Evolutionary conservation across 2,113 vertebrate genomes (phyloP), one percentile per base, ranked within the genome.

Genomic region (Salvelinus alpinus): DNA sequence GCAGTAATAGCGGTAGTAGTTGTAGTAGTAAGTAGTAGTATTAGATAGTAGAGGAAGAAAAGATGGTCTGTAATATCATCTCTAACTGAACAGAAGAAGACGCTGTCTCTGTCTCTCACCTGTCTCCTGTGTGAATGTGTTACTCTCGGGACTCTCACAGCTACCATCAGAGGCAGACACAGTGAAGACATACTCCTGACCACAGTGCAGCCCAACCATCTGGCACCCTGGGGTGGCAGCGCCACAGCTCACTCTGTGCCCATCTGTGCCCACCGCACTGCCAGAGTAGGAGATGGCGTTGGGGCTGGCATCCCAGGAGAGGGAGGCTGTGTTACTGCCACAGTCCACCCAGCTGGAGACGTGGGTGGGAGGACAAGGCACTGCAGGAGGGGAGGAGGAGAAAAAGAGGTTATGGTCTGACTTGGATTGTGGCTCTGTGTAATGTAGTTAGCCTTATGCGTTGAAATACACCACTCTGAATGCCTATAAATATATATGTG

Each of bases 341-440:
- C 93, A 94, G 67, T 87, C 79, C 20, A 93, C 5, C 4, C 65
- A 67, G 48, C 47, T 83, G 4, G 24, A 75, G 51, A 93, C 81
- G 16, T 89, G 73, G 64, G 89, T 69, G 4, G 93, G 93, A 44
- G 91, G 66, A 27, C 94, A 94, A 12, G 93, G 94, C 5, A 70
- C 93, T 94, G 88, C n/a, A 62, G 59, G 59, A 11, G 38, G 54
- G 54, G 16, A 57, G 13, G 16, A 62, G 20, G n/a, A 62, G 7
- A 22, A n/a, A 62, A 22, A 24, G 1, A n/a, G 59, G 20, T 62
- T 24, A 54, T 54, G 51, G 14, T 44, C 38, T 11, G 38, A 44
- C 38, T 44, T 44, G 38, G 38, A 44, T 44, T 44, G 38, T 11
- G 38, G 38, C 38, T 44, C 38, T 44, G 38, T 44, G 38, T 44